A percentile compares a stretch with the other conserved stretches of the same genome.
These are phyloP conservation scores for Lynx canadensis DNA, from an alignment of 2,113 vertebrate genomes.

Conservation along the genomic window DNA sequence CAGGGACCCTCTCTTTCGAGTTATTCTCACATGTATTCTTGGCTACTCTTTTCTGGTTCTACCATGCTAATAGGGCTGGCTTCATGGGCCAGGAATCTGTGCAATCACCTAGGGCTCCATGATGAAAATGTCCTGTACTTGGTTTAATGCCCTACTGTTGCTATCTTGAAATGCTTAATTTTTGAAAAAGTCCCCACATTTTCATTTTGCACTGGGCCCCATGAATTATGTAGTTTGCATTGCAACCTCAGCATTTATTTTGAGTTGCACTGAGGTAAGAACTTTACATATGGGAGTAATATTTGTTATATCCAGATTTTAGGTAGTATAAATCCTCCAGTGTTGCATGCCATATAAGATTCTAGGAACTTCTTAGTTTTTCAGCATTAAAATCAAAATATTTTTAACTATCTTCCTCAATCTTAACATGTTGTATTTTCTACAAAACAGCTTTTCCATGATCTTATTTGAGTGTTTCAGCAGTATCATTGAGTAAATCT, in stretches of 20 bases:
- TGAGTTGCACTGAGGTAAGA: neutral
- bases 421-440: neutral
- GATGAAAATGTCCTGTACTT: neutral
- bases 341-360: neutral
- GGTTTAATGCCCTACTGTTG: neutral
- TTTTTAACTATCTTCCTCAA: neutral
- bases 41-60: neutral
- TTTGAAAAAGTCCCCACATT: neutral
- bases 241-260: neutral
- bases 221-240: neutral
- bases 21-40: neutral
- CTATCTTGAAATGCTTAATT: neutral
- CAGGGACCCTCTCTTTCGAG: neutral
- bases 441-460: neutral
- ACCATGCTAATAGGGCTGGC: fast-evolving
- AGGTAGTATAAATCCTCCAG: neutral
- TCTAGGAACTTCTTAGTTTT: neutral
- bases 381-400: neutral
- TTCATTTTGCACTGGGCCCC: neutral
- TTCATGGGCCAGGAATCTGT: neutral
- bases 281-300: neutral
- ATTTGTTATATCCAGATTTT: neutral
- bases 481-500: neutral
- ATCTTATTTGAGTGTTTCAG: neutral
- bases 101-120: fast-evolving